Percentiles rank a stretch among this genome's conserved stretches.
phyloP scores from a whole-genome alignment of 2,797 vertebrate genomes.

The Sus cebifrons region DNA sequence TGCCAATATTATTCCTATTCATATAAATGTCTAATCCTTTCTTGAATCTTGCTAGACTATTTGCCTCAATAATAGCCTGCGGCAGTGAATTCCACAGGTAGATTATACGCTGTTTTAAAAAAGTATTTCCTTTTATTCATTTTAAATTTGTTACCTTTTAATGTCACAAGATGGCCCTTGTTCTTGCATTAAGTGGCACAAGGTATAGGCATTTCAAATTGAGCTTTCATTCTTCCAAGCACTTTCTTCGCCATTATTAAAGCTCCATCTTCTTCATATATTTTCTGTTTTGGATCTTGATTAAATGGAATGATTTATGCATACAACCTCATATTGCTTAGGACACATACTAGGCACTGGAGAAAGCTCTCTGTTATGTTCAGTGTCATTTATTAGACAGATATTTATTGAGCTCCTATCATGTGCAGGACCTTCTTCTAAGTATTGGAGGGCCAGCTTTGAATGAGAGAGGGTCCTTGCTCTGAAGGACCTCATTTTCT shows the following conservation, averaged over 20 bases:
- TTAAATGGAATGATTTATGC: neutral
- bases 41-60: constrained; percentile 78
- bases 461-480: constrained; percentile 3
- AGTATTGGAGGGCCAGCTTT: neutral
- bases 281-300: neutral
- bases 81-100: constrained; percentile 71
- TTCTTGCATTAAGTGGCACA: neutral
- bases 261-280: neutral
- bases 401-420: neutral
- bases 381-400: neutral
- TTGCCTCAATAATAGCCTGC: constrained; percentile 74
- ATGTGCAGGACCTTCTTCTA: neutral
- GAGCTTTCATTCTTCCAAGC: neutral
- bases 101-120: constrained; percentile 49
- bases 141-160: constrained; percentile 82
- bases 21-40: constrained; percentile 77
- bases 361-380: neutral
- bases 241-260: neutral
- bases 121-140: constrained; percentile 74
- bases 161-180: neutral
- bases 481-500: neutral
- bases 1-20: constrained; percentile 82
- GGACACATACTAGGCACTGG: neutral
- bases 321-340: neutral
- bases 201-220: neutral